phyloP scores from a whole-genome alignment of 2,888 invertebrate genomes.

The Cerastis rubricosa region DNA sequence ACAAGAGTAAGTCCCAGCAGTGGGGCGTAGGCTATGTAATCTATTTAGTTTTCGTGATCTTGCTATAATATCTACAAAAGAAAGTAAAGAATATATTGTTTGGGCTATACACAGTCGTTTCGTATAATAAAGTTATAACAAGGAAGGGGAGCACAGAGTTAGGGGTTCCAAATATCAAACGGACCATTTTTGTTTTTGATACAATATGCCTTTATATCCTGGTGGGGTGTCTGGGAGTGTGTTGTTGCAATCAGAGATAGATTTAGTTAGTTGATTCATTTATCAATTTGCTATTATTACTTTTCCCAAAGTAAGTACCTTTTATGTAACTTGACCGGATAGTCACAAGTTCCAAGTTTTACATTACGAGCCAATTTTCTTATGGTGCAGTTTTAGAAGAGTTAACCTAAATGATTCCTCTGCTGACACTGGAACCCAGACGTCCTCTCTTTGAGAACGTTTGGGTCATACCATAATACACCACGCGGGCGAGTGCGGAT shows the following conservation, averaged over 20 bases:
- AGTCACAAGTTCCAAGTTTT: background rate
- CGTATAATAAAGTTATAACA: slow-evolving; percentile 22
- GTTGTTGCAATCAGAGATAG: background rate
- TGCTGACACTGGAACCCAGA: background rate
- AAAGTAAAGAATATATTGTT: background rate
- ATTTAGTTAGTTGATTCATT: slow-evolving; percentile 2
- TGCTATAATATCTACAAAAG: background rate
- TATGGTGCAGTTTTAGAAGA: background rate
- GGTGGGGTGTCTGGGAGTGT: background rate
- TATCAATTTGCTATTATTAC: background rate
- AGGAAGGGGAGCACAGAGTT: slow-evolving; percentile 14
- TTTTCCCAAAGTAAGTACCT: background rate
- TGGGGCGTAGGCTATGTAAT: background rate
- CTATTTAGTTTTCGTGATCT: background rate
- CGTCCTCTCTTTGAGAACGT: background rate
- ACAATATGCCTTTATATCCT: slow-evolving; percentile 13
- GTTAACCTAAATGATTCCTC: background rate
- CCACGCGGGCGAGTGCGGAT: background rate
- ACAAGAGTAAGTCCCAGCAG: background rate
- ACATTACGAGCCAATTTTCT: background rate
- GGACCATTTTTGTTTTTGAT: slow-evolving; percentile 20
- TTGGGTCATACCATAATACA: background rate
- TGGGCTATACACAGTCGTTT: background rate
- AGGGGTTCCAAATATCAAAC: slow-evolving; percentile 47
- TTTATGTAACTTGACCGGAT: background rate